Base-by-base conservation (phyloP, 2,888 invertebrate species). In the Hypercompe scribonia region DNA sequence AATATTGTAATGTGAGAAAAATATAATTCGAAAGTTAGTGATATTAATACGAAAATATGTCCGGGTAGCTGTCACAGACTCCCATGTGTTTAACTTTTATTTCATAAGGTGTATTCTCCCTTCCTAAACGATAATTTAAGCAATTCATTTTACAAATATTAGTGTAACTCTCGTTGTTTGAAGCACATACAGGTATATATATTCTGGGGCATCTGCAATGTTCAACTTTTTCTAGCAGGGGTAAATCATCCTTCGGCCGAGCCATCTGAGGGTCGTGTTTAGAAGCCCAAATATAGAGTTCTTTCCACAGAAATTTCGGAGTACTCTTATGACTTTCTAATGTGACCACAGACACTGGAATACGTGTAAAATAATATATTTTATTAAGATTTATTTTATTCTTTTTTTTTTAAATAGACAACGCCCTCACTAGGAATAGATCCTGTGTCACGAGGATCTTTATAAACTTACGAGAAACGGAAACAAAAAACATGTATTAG, bases 101-200 rank as follows among this genome's bases (percentile, higher is more conserved):
- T 24, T 5, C 0, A 31, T 24, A 24, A 1, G 7, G 4, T 11
- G 8, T 28, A 0, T 7, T 8, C 13, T 18, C 0, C 5, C 13
- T 39, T 13, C 39, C 31, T 61, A 69, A 39, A 31, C 42, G 39
- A 31, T 61, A 21, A 39, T 69, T 69, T 31, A 69, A 42, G 31
- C 87, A 87, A 39, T 81, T 79, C 80, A 87, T 77, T 72, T 74
- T 81, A 36, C 87, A 87, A 0, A 84, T 2, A 50, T 82, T 87
- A 0, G 80, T 84, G 63, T 89, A 93, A 0, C 88, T 88, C 10
- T 78, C 86, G n/a, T 88, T 86, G 68, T 92, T 88, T 0, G 85
- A 68, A 0, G 82, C 91, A 71, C 92, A 92, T 0, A 92, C 81
- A 0, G 92, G 92, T 0, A 91, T 54, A 54, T 92, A 91, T 3